Percentiles rank a stretch among this genome's conserved stretches.
phyloP scores from a whole-genome alignment of 2,888 invertebrate genomes.

The Apotomis betuletana region DNA sequence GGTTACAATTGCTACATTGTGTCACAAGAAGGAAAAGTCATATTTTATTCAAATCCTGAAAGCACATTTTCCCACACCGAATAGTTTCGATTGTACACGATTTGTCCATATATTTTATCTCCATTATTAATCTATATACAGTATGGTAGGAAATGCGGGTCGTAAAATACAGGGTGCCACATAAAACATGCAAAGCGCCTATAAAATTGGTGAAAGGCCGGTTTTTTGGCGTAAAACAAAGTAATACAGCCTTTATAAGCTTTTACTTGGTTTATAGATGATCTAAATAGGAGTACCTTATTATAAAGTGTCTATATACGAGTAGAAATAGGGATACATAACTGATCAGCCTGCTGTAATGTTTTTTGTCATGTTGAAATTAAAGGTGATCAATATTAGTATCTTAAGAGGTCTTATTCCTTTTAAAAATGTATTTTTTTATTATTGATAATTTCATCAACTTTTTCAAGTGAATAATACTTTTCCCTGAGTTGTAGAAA shows the following conservation, averaged over 20 bases:
- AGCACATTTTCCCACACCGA: neutral
- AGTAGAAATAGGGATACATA: neutral
- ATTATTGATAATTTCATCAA: too few relatives aligned
- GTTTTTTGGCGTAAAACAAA: conserved; percentile 38
- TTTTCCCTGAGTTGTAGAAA: too few relatives aligned
- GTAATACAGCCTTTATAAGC: conserved; percentile 38
- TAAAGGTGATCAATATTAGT: too few relatives aligned
- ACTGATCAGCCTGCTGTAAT: too few relatives aligned
- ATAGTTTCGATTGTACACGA: conserved; percentile 2
- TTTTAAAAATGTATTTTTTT: too few relatives aligned
- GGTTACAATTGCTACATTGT: too few relatives aligned
- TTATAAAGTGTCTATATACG: conserved; percentile 11
- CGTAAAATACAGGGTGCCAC: conserved; percentile 41
- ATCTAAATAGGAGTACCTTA: conserved; percentile 5
- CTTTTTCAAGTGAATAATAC: too few relatives aligned
- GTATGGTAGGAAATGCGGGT: conserved; percentile 23
- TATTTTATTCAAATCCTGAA: neutral
- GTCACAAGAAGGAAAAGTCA: neutral
- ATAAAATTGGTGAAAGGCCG: conserved; percentile 36
- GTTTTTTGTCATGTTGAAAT: too few relatives aligned
- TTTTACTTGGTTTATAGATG: conserved; percentile 33
- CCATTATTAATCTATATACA: conserved; percentile 35
- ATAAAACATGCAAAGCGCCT: conserved; percentile 41
- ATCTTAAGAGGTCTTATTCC: too few relatives aligned
- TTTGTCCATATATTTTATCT: conserved; percentile 33